These are phyloP conservation scores for Globodera rostochiensis DNA, from an alignment of 1,140 invertebrate species.

Conservation along the genomic window DNA sequence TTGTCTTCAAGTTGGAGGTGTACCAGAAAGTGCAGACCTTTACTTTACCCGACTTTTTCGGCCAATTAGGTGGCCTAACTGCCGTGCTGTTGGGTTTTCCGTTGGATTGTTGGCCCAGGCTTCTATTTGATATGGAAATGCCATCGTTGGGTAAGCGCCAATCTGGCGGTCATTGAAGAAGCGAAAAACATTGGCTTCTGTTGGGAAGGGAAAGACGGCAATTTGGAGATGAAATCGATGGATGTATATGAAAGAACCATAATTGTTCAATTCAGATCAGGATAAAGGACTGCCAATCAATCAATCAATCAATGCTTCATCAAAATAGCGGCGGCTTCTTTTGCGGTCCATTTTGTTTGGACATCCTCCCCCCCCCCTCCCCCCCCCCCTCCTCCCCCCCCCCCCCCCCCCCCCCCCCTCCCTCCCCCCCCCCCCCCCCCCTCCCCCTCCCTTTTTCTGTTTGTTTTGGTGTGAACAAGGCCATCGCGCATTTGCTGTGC, in stretches of 20 bases:
- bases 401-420: no score
- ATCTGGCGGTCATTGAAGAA: not conserved
- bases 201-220: no score
- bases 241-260: no score
- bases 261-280: no score
- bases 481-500: not conserved
- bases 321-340: no score
- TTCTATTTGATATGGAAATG: constrained; percentile 24
- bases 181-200: not conserved
- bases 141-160: not conserved
- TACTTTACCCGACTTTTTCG: constrained; percentile 61
- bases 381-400: no score
- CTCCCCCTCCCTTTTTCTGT: not conserved
- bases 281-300: not conserved
- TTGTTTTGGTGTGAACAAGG: not conserved
- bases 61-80: constrained; percentile 61
- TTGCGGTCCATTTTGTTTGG: not conserved
- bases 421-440: no score
- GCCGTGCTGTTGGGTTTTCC: constrained; percentile 31
- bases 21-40: constrained; percentile 60
- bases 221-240: not conserved
- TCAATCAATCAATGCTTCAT: not conserved
- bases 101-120: constrained; percentile 21
- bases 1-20: constrained; percentile 39
- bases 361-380: not conserved